Percentiles rank a stretch among this genome's conserved stretches.
These are phyloP conservation scores for Alaudala cheleensis DNA, from an alignment of 2,113 vertebrate genomes.

Conservation along the genomic window DNA sequence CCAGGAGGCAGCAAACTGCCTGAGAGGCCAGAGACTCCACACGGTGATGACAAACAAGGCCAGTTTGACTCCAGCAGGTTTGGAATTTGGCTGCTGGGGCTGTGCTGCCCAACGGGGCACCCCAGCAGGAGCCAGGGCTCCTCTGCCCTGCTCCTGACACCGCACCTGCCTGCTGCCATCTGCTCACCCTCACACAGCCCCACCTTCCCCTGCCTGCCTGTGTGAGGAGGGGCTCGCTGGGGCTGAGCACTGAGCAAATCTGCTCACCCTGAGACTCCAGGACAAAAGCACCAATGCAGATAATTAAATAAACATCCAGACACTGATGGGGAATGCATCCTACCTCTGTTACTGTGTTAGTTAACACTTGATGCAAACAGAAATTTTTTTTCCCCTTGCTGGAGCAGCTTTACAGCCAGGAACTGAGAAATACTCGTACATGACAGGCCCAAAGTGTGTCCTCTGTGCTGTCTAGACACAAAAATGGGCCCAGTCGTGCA, in stretches of 20 bases:
- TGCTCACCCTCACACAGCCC: neutral
- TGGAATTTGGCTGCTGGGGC: neutral
- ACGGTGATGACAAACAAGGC: neutral
- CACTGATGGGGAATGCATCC: neutral
- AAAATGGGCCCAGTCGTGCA: neutral
- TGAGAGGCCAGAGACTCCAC: neutral
- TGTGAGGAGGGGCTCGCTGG: neutral
- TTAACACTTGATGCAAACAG: neutral
- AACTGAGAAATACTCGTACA: neutral
- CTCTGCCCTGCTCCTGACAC: neutral
- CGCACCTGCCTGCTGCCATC: neutral
- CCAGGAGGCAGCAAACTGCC: neutral
- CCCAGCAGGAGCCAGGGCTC: neutral
- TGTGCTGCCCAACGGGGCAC: neutral
- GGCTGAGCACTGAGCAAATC: neutral
- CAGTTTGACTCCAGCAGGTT: neutral
- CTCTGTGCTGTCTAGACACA: neutral
- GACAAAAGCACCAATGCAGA: neutral
- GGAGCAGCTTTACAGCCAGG: neutral
- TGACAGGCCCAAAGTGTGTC: neutral
- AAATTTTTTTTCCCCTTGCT: neutral
- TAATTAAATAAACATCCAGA: neutral
- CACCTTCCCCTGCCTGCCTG: neutral
- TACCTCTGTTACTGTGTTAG: no score
- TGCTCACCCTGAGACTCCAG: rapidly evolving